Percentiles rank a stretch among this genome's conserved stretches.
Evolutionary conservation across 2,888 invertebrate genomes (phyloP).

Genomic region (Marasmarcha lunaedactyla): DNA sequence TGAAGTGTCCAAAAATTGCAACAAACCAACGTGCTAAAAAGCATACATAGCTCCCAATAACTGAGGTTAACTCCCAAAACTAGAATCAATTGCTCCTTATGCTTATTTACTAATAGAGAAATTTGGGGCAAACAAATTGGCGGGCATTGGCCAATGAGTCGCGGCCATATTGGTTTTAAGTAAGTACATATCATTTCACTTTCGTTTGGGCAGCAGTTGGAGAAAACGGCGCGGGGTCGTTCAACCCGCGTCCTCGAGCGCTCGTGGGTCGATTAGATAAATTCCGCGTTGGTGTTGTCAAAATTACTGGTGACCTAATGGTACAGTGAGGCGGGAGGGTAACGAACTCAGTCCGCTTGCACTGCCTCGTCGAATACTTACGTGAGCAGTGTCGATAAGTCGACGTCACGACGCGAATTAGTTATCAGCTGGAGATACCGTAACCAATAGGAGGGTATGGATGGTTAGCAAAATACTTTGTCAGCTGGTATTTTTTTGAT

Average conservation of each 20-base stretch:
- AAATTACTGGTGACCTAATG: conserved; percentile 68
- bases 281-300: conserved; percentile 65
- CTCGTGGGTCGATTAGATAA: conserved; percentile 68
- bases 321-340: conserved; percentile 59
- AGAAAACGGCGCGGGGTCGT: conserved; percentile 46
- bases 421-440: conserved; percentile 37
- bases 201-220: conserved; percentile 42
- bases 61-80: background rate
- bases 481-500: too few species aligned
- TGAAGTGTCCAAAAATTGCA: too few species aligned
- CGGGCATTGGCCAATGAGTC: conserved; percentile 18
- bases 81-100: background rate
- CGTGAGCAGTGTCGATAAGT: conserved; percentile 29
- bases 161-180: conserved; percentile 35
- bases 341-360: conserved; percentile 40
- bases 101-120: conserved; percentile 1
- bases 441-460: conserved; percentile 20
- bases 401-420: conserved; percentile 23
- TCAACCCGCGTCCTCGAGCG: conserved; percentile 56
- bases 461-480: too few species aligned
- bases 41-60: background rate
- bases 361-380: conserved; percentile 33
- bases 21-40: background rate
- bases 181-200: conserved; percentile 46
- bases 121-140: conserved; percentile 38